These are phyloP conservation scores for Pelobates fuscus DNA, from an alignment of 2,113 vertebrate species.

Conservation along the genomic window DNA sequence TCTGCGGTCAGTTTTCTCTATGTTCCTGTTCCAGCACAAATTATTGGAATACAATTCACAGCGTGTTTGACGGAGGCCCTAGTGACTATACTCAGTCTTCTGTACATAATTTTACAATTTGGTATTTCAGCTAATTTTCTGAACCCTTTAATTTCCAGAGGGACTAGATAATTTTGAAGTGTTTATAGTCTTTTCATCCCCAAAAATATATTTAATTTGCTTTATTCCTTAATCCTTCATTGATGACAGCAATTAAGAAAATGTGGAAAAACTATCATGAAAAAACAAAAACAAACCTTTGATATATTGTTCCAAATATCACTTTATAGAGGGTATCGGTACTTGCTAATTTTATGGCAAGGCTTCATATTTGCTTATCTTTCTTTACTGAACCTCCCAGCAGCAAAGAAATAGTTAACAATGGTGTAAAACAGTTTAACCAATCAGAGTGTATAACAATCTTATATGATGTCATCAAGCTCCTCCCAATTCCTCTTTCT, in stretches of 20 bases:
- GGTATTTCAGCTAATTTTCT: not conserved
- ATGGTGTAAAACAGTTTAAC: no score
- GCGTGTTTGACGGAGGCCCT: not conserved
- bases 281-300: no score
- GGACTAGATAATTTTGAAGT: not conserved
- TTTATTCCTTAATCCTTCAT: not conserved
- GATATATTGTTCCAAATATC: no score
- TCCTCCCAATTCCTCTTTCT: no score
- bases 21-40: not conserved
- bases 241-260: not conserved
- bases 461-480: no score
- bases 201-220: not conserved
- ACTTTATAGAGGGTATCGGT: no score
- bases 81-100: not conserved
- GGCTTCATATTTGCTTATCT: no score
- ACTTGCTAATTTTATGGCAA: no score
- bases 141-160: not conserved
- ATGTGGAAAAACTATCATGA: no score
- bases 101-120: not conserved
- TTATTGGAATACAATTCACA: not conserved
- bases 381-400: no score
- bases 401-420: no score
- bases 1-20: not conserved
- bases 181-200: not conserved
- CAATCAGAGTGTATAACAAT: no score